These are phyloP conservation scores for Cervus canadensis DNA, from an alignment of 2,113 vertebrate genomes.

Conservation along the genomic window DNA sequence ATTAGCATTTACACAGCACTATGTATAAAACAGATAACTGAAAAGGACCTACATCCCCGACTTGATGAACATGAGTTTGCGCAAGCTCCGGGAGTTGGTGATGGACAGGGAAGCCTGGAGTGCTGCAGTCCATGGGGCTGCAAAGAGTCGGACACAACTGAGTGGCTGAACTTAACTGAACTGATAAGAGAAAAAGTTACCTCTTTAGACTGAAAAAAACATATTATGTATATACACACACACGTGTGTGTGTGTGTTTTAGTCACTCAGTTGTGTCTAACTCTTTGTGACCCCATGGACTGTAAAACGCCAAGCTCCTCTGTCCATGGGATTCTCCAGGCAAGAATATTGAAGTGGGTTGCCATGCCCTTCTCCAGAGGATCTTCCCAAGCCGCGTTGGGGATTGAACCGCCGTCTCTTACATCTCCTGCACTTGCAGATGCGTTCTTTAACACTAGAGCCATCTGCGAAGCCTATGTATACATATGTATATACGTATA, in stretches of 20 bases:
- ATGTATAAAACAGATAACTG: neutral
- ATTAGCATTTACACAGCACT: neutral
- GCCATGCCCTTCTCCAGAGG: neutral
- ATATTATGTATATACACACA: neutral
- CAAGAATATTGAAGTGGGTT: neutral
- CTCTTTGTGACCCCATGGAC: neutral
- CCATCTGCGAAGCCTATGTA: neutral
- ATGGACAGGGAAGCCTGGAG: neutral
- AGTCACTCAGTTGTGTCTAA: neutral
- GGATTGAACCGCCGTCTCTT: neutral
- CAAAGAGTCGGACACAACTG: neutral
- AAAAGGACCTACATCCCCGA: neutral
- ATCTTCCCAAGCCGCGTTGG: rapidly evolving
- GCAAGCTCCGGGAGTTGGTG: neutral
- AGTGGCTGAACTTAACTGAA: neutral
- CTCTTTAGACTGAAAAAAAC: neutral
- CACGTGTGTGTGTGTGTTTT: neutral
- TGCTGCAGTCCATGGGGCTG: neutral
- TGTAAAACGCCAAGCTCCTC: neutral
- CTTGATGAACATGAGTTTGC: neutral
- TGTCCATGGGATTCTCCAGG: neutral
- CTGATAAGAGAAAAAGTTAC: neutral
- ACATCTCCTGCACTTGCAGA: neutral
- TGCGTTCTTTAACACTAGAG: neutral
- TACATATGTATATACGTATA: neutral